Evolutionary conservation across 1,140 invertebrate species (phyloP), one percentile per base, ranked within the genome.

Genomic region (Ips typographus): DNA sequence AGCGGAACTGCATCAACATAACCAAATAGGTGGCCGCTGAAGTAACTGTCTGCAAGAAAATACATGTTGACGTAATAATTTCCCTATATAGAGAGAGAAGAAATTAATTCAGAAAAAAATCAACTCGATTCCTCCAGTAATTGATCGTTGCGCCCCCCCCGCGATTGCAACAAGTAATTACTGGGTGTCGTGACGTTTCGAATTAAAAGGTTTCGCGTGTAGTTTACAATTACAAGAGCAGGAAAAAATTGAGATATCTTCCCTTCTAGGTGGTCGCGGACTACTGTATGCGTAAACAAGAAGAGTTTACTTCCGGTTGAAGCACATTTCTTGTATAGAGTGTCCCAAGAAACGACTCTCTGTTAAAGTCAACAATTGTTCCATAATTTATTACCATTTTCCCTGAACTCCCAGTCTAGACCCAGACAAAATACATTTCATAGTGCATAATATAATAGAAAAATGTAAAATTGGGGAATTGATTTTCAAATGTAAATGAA

Each of bases 1-100:
- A 86, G 94, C 77, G 94, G 92, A 89, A 89, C 76, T 89, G 88
- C 80, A 89, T 85, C 70, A 89, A 72, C 42, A 89, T 87, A 8
- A 89, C 87, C 64, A 89, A 77, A 75, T 89, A 89, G 1, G 88
- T 89, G 22, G 85, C 87, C 82, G 88, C 87, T 68, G 85, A 88
- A 0, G 86, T 85, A 41, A 88, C 82, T 56, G 87, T 87, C 86
- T 88, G 80, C 57, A 83, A 85, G 73, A 3, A 37, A 42, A 55
- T 36, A 2, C 52, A 47, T 47, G n/a, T 47, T 47, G 4, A 47
- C n/a, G 4, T 5, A 5, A 5, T 4, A n/a, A 5, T 47, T 47
- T 47, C 1, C 4, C 44, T 47, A 5, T 5, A 5, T 47, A 47
- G 44, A n/a, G 4, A 47, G 4, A 47, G n/a, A 47, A 47, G 44